Conservation (phyloP, 1,140 invertebrate genomes). For the Magallana ariakensis region DNA sequence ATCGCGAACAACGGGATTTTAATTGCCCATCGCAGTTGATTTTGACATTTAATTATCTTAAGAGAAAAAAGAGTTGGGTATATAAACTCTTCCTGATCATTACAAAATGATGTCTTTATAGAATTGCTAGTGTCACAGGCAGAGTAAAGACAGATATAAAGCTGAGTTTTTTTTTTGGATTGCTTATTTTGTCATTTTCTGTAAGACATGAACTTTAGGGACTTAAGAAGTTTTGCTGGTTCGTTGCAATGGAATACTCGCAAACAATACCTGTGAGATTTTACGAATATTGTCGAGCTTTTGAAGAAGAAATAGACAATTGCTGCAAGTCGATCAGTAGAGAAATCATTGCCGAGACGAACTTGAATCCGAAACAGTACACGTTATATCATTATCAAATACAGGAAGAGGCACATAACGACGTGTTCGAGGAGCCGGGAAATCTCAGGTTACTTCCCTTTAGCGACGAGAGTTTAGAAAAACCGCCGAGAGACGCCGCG, state of each 20-base stretch:
- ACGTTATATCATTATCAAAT: not conserved
- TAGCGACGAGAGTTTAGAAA: slow-evolving; percentile 42
- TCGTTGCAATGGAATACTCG: slow-evolving; percentile 46
- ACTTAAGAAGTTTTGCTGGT: not conserved
- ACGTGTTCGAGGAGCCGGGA: slow-evolving; percentile 48
- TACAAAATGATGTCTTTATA: not conserved
- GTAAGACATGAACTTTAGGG: not conserved
- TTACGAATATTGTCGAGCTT: slow-evolving; percentile 62
- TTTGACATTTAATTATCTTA: slow-evolving; percentile 40
- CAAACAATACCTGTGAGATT: slow-evolving; percentile 59
- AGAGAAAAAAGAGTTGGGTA: not conserved
- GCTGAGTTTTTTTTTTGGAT: too few species aligned
- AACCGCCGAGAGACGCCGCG: slow-evolving; percentile 59
- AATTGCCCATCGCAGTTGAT: slow-evolving; percentile 40
- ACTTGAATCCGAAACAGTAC: not conserved
- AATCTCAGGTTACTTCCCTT: slow-evolving; percentile 42
- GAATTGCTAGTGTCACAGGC: too few species aligned
- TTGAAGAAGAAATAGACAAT: slow-evolving; percentile 61
- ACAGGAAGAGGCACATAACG: slow-evolving; percentile 42
- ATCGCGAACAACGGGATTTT: slow-evolving; percentile 21
- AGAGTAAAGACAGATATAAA: too few species aligned
- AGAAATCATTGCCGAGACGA: slow-evolving; percentile 30
- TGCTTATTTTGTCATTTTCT: not conserved
- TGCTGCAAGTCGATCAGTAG: slow-evolving; percentile 37
- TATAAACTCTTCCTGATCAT: not conserved